Base-by-base conservation (phyloP, 2,113 vertebrate species). In the Sylvilagus bachmani region DNA sequence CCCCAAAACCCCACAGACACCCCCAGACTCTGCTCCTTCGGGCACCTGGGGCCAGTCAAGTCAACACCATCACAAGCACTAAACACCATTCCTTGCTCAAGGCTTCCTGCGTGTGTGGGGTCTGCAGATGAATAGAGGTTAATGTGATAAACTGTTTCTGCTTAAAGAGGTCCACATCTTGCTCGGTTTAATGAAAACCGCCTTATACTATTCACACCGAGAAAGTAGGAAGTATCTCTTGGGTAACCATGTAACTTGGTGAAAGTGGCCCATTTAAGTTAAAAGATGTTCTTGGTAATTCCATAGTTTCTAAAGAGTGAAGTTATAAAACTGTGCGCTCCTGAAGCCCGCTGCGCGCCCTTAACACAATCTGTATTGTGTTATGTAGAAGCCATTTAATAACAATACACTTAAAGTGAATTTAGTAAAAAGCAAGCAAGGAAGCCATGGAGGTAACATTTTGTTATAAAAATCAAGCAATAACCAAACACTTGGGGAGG, bases 221-320 rank as follows among this genome's bases (percentile, higher is more conserved):
- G 44, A 22, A 10, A 25, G 10, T 29, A 14, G 0, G 33, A 38
- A 22, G 5, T 4, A 1, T 19, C 44, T 8, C 22, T 16, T 36
- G 22, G 55, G 19, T 62, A 4, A 33, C 13, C 10, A 5, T 1
- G 36, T 44, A 14, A 24, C 11, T 27, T 2, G 1, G 4, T n/a
- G 81, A 61, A 71, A 66, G 31, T 27, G 33, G 55, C 58, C 2
- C 21, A 4, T 17, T 17, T 82, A 71, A 11, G 10, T 58, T 3
- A 75, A 67, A 33, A 31, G 17, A 22, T 29, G 36, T 38, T 6
- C 31, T 58, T 64, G 10, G 27, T 75, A 14, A 36, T 22, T 81
- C 61, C 80, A 5, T 77, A 64, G 75, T 38, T 75, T 55, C 53
- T 62, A 86, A 53, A 77, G 38, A n/a, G 61, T 19, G 31, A 8